phyloP scores from a whole-genome alignment of 53 echinoderm and acorn worm species.

The Echinometra lucunter region DNA sequence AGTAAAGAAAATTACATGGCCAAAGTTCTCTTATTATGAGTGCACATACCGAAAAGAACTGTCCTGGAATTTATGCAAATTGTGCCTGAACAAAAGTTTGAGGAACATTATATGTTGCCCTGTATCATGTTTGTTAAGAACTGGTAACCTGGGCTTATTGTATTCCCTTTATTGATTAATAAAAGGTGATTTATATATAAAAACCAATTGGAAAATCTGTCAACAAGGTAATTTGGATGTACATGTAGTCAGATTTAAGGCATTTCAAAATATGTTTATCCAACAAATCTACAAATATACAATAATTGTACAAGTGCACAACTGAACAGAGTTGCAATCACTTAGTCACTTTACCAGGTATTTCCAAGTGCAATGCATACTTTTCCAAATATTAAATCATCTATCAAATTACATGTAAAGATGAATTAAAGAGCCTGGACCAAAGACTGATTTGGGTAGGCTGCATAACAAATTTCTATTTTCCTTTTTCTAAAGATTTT shows the following conservation, averaged over 20 bases:
- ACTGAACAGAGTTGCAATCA: neutral
- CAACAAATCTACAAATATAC: neutral
- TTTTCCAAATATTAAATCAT: neutral
- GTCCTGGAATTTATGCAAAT: neutral
- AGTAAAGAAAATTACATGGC: no score
- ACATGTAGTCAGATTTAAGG: neutral
- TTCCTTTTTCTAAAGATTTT: neutral
- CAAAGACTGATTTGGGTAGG: neutral
- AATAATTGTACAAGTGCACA: neutral
- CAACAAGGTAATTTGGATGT: neutral
- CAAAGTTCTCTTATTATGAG: no score
- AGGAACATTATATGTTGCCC: no score
- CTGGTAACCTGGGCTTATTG: no score
- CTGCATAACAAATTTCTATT: no score
- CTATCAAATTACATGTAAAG: neutral
- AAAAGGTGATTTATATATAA: no score
- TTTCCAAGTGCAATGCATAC: neutral
- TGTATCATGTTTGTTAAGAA: no score
- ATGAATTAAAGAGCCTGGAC: neutral
- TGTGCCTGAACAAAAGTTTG: neutral
- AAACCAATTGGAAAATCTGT: neutral
- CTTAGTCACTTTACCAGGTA: neutral
- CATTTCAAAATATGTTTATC: neutral
- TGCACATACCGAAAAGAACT: no score
- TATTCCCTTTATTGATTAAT: no score